Conservation (phyloP, 1,140 invertebrate species). For the Cydia splendana region DNA sequence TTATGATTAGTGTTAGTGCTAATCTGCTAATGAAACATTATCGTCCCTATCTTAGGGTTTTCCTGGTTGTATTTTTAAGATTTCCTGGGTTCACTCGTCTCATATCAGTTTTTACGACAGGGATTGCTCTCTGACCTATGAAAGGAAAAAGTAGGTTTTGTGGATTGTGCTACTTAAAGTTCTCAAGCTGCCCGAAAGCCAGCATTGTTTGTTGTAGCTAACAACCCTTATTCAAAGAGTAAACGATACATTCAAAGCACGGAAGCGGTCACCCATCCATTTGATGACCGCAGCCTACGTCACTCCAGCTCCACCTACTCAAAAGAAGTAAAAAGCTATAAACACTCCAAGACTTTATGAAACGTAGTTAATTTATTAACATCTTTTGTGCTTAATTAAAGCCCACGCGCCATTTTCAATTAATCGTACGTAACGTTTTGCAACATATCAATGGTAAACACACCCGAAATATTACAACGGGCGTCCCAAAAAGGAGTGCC, state of each 20-base stretch:
- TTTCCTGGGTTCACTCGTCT: no score
- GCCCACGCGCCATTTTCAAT: background rate
- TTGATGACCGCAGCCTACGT: background rate
- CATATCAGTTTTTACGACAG: background rate
- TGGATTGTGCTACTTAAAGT: background rate
- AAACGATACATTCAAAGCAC: background rate
- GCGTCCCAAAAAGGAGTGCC: conserved; percentile 27
- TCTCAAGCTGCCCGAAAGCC: background rate
- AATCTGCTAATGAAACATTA: background rate
- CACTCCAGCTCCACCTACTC: background rate
- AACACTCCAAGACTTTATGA: background rate
- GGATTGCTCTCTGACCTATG: background rate
- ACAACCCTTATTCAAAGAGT: background rate
- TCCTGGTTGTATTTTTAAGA: no score
- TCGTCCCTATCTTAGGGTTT: background rate
- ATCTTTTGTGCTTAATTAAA: conserved; percentile 6
- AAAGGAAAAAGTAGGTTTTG: background rate
- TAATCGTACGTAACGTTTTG: background rate
- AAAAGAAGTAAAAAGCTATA: background rate
- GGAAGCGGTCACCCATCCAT: background rate
- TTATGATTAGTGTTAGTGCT: conserved; percentile 1
- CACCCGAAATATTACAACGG: background rate
- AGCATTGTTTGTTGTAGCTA: background rate
- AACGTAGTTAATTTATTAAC: conserved; percentile 2
- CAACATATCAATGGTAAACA: background rate